Conservation (phyloP, 2,113 vertebrate genomes). For the Numida meleagris region DNA sequence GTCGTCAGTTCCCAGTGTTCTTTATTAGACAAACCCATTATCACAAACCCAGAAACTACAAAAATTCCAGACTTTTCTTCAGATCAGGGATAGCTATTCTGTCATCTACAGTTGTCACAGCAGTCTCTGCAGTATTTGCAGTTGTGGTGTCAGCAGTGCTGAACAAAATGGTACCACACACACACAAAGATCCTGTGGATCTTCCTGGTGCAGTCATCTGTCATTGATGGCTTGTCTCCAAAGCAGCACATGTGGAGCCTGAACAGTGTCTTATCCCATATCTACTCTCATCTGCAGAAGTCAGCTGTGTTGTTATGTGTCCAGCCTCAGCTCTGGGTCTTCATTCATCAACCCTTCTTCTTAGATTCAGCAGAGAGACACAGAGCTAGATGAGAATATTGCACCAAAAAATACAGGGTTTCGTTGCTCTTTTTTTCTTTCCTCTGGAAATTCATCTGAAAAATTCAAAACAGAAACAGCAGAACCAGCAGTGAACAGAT, state of each 20-base stretch:
- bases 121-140: not conserved
- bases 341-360: constrained; percentile 24
- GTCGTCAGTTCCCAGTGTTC: not conserved
- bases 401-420: not conserved
- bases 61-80: not conserved
- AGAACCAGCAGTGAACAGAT: not conserved
- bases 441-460: not conserved
- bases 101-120: not conserved
- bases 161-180: constrained; percentile 26
- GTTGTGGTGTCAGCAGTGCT: not conserved
- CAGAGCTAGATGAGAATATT: not conserved
- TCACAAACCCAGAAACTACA: not conserved
- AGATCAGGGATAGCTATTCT: not conserved
- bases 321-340: constrained; percentile 9
- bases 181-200: not conserved
- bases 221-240: constrained; percentile 47
- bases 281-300: not conserved
- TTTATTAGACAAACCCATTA: not conserved
- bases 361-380: not conserved
- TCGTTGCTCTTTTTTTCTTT: not conserved
- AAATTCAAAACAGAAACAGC: not conserved
- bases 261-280: not conserved
- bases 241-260: not conserved
- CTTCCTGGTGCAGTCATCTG: constrained; percentile 35
- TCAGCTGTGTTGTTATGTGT: constrained; percentile 45